Evolutionary conservation across 2,113 vertebrate genomes (phyloP), one percentile per base, ranked within the genome.

Genomic region (Pogona vitticeps): DNA sequence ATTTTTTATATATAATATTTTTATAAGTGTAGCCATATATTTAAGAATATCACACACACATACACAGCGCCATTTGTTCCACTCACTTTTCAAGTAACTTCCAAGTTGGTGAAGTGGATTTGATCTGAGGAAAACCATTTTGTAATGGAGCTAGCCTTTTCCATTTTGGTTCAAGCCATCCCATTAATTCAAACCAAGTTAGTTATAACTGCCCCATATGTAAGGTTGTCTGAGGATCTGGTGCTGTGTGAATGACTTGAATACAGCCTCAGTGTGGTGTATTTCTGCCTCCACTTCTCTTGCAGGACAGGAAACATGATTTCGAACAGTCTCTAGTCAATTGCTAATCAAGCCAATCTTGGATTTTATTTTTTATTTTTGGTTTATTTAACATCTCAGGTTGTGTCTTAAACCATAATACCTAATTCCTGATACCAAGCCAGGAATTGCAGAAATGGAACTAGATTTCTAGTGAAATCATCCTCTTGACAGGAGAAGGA

Each of bases 1-100:
- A 80, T 75, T 46, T 20, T 83, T 90, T 86, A 63, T 31, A 23
- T 61, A 90, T 88, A 76, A 91, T 82, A 59, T 21, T 56, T 91
- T 78, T n/a, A 82, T 46, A 31, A 92, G 42, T n/a, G n/a, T n/a
- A n/a, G n/a, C n/a, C 6, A 26, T 23, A 3, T 88, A 80, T 70
- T 4, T 31, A 91, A 91, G 83, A 59, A 90, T 26, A 86, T n/a
- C n/a, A n/a, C n/a, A n/a, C n/a, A n/a, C n/a, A n/a, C n/a, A n/a
- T n/a, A n/a, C n/a, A n/a, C n/a, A n/a, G n/a, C n/a, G n/a, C n/a
- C n/a, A n/a, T n/a, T 90, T 88, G 58, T 56, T 33, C 6, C 7
- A 56, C 46, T 72, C 28, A n/a, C n/a, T 14, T 58, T 36, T 21
- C 40, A 84, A 73, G n/a, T 59, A 63, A 23, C 58, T 88, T 80